A percentile compares a stretch with the other conserved stretches of the same genome.
Conservation (phyloP, 2,888 invertebrate genomes). For the Cheilosia vernalis region DNA sequence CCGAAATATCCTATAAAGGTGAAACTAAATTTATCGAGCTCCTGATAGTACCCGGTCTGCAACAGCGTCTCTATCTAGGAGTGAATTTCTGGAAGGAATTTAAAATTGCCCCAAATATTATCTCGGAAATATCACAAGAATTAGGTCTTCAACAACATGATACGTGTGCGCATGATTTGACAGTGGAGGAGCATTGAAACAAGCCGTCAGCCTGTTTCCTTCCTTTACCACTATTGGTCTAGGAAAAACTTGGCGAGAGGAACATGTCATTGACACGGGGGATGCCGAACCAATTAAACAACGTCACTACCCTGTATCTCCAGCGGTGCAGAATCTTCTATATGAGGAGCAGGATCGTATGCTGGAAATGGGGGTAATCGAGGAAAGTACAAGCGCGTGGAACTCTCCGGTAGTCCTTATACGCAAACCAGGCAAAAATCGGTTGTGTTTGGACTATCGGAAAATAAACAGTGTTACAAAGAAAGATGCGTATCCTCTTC, state of each 20-base stretch:
- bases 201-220: constrained; percentile 3
- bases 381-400: constrained; percentile 50
- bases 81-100: constrained; percentile 20
- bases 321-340: constrained; percentile 33
- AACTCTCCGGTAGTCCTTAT: constrained; percentile 48
- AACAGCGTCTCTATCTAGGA: constrained; percentile 2
- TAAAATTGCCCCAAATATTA: background rate
- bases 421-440: constrained; percentile 51
- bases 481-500: constrained; percentile 41
- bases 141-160: too few relatives aligned
- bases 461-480: constrained; percentile 27
- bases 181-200: background rate
- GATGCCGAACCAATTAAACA: constrained; percentile 26
- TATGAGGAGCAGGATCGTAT: constrained; percentile 48
- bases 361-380: constrained; percentile 47
- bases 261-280: constrained; percentile 33
- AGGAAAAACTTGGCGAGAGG: constrained; percentile 6
- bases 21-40: background rate
- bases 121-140: background rate
- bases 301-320: constrained; percentile 35
- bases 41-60: background rate
- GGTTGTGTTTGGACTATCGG: constrained; percentile 51
- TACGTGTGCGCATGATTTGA: background rate
- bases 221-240: constrained; percentile 36
- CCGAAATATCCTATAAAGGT: background rate